A percentile compares a stretch with the other conserved stretches of the same genome.
Evolutionary conservation across 2,113 vertebrate species (phyloP).

Genomic region (Xiphorhynchus elegans): DNA sequence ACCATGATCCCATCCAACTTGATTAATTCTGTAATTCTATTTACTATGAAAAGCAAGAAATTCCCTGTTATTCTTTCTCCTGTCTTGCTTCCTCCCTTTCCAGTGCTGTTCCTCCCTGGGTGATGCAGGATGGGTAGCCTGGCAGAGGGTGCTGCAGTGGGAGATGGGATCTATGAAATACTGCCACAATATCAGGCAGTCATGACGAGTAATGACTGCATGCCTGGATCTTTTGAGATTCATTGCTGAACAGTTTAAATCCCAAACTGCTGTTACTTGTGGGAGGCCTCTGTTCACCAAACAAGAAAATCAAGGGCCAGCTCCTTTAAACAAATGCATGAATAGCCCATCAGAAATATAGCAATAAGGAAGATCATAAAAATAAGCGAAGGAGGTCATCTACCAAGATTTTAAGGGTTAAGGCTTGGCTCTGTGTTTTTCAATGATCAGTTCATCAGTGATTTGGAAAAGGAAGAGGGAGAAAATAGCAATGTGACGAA

Average conservation of each 20-base stretch:
- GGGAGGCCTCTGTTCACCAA: not conserved
- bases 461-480: not conserved
- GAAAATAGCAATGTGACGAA: not conserved
- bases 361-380: not conserved
- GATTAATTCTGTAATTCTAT: not conserved
- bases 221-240: not conserved
- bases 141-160: rapidly evolving
- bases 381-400: not conserved
- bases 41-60: not conserved
- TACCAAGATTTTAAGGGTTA: not conserved
- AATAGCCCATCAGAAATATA: not conserved
- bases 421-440: not conserved
- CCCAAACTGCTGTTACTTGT: not conserved
- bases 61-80: rapidly evolving
- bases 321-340: not conserved
- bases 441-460: rapidly evolving
- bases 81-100: not conserved
- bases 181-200: rapidly evolving
- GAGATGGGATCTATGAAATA: not conserved
- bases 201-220: not conserved
- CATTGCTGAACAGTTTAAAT: not conserved
- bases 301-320: not conserved
- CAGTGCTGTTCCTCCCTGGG: rapidly evolving
- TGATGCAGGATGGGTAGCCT: not conserved
- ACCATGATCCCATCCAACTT: too few relatives aligned